phyloP scores from a whole-genome alignment of 2,113 vertebrate genomes.

The Galemys pyrenaicus region DNA sequence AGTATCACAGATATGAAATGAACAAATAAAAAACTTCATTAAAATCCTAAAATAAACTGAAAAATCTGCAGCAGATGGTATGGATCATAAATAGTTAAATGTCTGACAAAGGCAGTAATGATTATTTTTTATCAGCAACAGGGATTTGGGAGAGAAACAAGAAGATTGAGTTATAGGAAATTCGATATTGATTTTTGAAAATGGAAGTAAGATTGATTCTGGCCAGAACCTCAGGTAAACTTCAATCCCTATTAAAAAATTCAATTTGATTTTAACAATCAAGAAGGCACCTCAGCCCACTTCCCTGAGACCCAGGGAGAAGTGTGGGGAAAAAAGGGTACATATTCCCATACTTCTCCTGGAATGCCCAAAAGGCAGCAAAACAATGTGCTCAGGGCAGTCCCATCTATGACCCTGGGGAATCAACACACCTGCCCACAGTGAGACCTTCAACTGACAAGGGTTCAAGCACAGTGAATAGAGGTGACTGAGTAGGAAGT shows the following conservation, averaged over 20 bases:
- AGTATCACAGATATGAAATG: slow-evolving; percentile 60
- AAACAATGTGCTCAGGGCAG: background rate
- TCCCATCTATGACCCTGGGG: background rate
- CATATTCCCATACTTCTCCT: background rate
- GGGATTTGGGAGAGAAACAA: slow-evolving; percentile 32
- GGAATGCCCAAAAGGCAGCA: background rate
- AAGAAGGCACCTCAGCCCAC: background rate
- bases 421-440: background rate
- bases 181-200: slow-evolving; percentile 66
- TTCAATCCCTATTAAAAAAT: slow-evolving; percentile 46
- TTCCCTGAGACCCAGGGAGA: background rate
- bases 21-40: slow-evolving; percentile 74
- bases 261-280: slow-evolving; percentile 29
- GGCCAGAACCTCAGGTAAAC: slow-evolving; percentile 35
- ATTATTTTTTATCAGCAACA: slow-evolving; percentile 58
- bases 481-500: background rate
- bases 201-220: slow-evolving; percentile 62
- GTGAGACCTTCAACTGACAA: background rate
- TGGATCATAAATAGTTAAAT: slow-evolving; percentile 71
- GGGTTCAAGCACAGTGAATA: background rate
- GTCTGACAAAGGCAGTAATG: slow-evolving; percentile 59
- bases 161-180: slow-evolving; percentile 64
- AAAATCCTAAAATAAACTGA: slow-evolving; percentile 70
- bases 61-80: slow-evolving; percentile 67
- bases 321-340: background rate